Base-by-base conservation (phyloP, 2,888 invertebrate genomes). In the Calliphora vomitoria region DNA sequence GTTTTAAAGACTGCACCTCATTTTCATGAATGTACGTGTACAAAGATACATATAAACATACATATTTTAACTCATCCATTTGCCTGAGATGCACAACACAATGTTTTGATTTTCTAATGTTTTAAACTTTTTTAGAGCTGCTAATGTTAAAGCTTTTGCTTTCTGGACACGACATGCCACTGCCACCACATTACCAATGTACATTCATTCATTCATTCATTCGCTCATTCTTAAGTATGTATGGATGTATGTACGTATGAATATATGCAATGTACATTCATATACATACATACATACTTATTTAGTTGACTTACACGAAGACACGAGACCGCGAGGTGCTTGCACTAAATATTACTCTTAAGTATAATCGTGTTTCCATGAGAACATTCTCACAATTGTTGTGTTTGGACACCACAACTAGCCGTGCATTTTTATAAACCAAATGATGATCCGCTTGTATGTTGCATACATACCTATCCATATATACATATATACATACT, bases 311-410 rank as follows among this genome's bases (percentile, higher is more conserved):
- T 85, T 88, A 85, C 78, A 85, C 83, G 86, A 81, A 88, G 82
- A 71, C 81, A 87, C 87, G 86, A 89, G 81, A 85, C 82, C 86
- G 87, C 87, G 89, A 89, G 87, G 89, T 89, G 88, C 86, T 90
- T 89, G 89, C 88, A 89, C 89, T 89, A 85, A 88, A 88, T 89
- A 89, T 88, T 89, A 81, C 88, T 89, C 89, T 88, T 87, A 87
- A 89, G 90, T 90, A 91, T 91, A 92, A 92, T 92, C 92, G 92
- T 93, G 93, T 92, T 93, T 93, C 93, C 92, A 93, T 93, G 93
- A 93, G 93, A 93, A 93, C 91, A 91, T 93, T 93, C 93, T 93
- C 93, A 93, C 93, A 93, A 93, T 93, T 93, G 93, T 93, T 91
- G 64, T 85, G 82, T 87, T 87, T 93, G 75, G 85, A 87, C 87